These are phyloP conservation scores for Nycticorax nycticorax DNA, from an alignment of 2,113 vertebrate species.

Conservation along the genomic window DNA sequence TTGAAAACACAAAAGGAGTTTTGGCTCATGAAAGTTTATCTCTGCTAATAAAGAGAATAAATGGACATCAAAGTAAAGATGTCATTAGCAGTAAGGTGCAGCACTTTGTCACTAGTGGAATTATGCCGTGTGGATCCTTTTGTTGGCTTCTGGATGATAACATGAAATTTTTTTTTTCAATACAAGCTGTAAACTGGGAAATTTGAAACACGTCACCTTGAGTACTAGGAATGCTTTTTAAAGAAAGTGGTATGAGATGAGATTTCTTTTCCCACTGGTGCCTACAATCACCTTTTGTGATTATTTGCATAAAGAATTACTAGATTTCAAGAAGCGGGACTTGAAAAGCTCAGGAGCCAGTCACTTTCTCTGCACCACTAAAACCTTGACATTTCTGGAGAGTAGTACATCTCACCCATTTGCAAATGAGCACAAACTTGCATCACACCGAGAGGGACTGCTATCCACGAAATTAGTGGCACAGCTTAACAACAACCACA, in stretches of 20 bases:
- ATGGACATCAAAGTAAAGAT: slow-evolving; percentile 13
- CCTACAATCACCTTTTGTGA: neutral
- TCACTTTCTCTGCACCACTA: neutral
- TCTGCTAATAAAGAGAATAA: slow-evolving; percentile 45
- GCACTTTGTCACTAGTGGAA: neutral
- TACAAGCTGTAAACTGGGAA: neutral
- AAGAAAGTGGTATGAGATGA: neutral
- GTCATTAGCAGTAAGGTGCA: neutral
- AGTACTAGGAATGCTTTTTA: neutral
- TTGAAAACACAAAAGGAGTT: slow-evolving; percentile 14
- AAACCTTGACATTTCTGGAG: neutral
- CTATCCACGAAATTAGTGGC: neutral
- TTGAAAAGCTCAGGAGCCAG: neutral
- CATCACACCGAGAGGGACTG: neutral
- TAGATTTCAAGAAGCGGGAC: neutral
- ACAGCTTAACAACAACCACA: neutral
- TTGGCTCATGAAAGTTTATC: slow-evolving; percentile 38
- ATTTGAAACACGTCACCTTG: neutral
- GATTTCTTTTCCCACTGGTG: neutral
- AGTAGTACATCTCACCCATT: neutral
- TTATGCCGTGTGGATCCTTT: neutral
- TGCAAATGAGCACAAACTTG: neutral
- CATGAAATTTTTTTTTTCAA: neutral
- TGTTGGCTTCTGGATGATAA: neutral
- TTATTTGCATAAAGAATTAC: neutral